Conservation (phyloP, 1,140 invertebrate species). For the Zophobas atratus region DNA sequence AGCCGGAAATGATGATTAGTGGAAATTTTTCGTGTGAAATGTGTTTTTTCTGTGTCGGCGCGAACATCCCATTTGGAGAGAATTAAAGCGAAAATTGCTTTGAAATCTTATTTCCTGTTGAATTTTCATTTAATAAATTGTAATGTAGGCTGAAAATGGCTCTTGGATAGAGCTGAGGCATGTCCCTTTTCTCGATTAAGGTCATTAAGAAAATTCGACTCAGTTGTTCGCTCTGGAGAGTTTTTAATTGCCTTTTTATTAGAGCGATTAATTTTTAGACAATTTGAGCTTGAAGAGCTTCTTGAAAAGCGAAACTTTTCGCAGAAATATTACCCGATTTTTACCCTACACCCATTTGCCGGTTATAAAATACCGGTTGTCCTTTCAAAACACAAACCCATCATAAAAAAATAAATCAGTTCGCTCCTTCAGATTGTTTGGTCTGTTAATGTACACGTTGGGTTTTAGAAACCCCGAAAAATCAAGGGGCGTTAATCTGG, state of each 20-base stretch:
- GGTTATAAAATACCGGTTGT: too few relatives aligned
- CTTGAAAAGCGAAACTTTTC: too few relatives aligned
- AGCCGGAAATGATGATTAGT: too few relatives aligned
- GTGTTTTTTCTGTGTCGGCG: neutral
- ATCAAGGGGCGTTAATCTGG: too few relatives aligned
- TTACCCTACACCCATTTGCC: too few relatives aligned
- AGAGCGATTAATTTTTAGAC: slow-evolving; percentile 9
- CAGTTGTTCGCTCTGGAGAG: slow-evolving; percentile 6
- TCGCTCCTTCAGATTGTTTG: too few relatives aligned
- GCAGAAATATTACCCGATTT: too few relatives aligned
- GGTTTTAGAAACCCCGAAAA: too few relatives aligned
- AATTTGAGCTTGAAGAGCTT: neutral
- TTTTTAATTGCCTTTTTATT: slow-evolving; percentile 13
- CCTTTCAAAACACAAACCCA: too few relatives aligned
- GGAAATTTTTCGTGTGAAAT: neutral
- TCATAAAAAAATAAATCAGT: too few relatives aligned
- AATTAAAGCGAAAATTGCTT: slow-evolving; percentile 26
- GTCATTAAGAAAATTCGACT: slow-evolving; percentile 10
- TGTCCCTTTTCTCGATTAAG: slow-evolving; percentile 13
- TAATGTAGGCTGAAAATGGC: slow-evolving; percentile 13
- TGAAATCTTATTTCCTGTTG: slow-evolving; percentile 23
- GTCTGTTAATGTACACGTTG: too few relatives aligned
- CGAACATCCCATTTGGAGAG: neutral
- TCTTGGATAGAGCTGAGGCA: slow-evolving; percentile 1
- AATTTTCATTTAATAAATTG: slow-evolving; percentile 29